A percentile compares a stretch with the other conserved stretches of the same genome.
Evolutionary conservation across 1,140 invertebrate genomes (phyloP).

Genomic region (Conus ventricosus): DNA sequence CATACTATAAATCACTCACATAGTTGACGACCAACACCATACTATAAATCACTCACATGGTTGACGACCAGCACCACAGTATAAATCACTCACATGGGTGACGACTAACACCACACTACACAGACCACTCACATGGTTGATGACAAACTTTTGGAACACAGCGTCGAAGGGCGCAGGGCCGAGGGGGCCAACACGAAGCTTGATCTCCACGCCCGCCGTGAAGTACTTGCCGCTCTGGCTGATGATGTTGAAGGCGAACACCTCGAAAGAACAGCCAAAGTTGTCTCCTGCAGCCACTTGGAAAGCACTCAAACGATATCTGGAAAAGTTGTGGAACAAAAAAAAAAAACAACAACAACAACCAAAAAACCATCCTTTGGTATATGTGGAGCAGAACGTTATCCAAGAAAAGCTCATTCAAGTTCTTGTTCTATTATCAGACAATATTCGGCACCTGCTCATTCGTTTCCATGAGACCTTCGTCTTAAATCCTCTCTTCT

Average conservation of each 20-base stretch:
- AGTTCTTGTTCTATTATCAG: too few relatives aligned
- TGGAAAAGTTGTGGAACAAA: background rate
- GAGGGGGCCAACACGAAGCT: background rate
- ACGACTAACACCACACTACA: background rate
- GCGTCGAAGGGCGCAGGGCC: background rate
- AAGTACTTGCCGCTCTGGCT: slow-evolving; percentile 1
- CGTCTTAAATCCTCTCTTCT: too few relatives aligned
- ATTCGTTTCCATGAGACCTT: too few relatives aligned
- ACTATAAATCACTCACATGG: too few relatives aligned
- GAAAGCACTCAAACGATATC: background rate
- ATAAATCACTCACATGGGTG: background rate
- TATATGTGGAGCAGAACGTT: background rate
- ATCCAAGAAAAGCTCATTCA: too few relatives aligned
- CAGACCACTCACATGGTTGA: background rate
- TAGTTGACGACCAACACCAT: too few relatives aligned
- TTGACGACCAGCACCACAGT: background rate
- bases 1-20: too few relatives aligned
- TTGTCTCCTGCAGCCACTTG: background rate
- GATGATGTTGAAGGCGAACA: slow-evolving; percentile 6
- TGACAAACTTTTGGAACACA: background rate
- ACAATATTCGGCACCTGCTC: too few relatives aligned
- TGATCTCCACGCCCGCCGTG: background rate
- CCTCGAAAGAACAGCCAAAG: background rate
- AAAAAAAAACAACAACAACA: too few relatives aligned
- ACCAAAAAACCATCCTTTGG: background rate